Base-by-base conservation (phyloP, 1,140 invertebrate genomes). In the Hypsibius dujardini region DNA sequence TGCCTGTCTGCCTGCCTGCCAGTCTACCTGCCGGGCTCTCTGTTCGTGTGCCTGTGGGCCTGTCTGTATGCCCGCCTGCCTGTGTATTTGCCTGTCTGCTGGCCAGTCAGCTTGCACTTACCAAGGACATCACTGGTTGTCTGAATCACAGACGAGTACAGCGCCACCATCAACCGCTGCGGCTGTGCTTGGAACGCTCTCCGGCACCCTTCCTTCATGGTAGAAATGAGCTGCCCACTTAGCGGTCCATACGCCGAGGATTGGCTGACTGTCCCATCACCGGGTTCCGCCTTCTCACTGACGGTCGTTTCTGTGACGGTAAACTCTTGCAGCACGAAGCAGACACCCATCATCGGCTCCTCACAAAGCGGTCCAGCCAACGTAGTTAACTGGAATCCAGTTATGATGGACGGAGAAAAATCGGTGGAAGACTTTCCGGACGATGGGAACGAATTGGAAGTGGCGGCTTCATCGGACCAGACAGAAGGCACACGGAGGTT, bases 311-410 rank as follows among this genome's bases (percentile, higher is more conserved):
- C 47, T 2, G 59, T 47, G 14, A 15, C 15, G 69, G 69, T 59
- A 70, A 89, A 91, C 76, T 88, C 87, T 76, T 93, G 87, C 1
- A 96, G 83, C 73, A 90, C 82, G 79, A 95, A 95, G 71, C 87
- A 90, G 0, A 96, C 90, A 1, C 93, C 93, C 83, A 88, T 89
- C 88, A 96, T 90, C 28, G 92, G 90, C 77, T 97, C 94, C 78
- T 96, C 91, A 81, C 94, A 97, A 40, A 96, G 77, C 1, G 92
- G 91, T 1, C 95, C 94, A 67, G 89, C 85, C 15, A 88, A 79
- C 1, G 90, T 88, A 0, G 91, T 91, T 76, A 97, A 78, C 83
- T 97, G 90, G 79, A 97, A 98, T 1, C 95, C 94, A 82, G 89
- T 93, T 1, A 97, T 83, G 77, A 97, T 86, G 72, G n/a, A n/a